Base-by-base conservation (phyloP, 2,888 invertebrate genomes). In the Hydraecia micacea region DNA sequence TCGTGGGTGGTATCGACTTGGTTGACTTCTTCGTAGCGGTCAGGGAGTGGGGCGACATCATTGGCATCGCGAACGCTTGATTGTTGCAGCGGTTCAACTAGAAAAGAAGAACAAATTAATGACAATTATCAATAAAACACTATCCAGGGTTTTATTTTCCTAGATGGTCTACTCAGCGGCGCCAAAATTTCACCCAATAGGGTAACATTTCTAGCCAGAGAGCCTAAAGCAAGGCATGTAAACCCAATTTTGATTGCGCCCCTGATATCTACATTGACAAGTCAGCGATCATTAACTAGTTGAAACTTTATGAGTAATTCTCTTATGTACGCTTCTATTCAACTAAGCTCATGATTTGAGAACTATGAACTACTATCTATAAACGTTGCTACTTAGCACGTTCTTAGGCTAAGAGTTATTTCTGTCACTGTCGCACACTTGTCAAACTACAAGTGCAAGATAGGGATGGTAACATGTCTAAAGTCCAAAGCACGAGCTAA, bases 21-120 rank as follows among this genome's bases (percentile, higher is more conserved):
- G 86, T 79, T 0, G 93, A 86, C 65, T 84, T 84, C n/a, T n/a
- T n/a, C n/a, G n/a, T n/a, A n/a, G 81, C 58, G 3, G 75, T 90
- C 65, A 68, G 87, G 49, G 66, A 85, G 79, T 66, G 89, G 36
- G 92, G 91, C 2, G 91, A 86, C 25, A 92, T 85, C 18, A 91
- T 74, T 0, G 96, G 96, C 91, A 95, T 89, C 18, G 94, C 91
- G 55, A 94, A 94, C 0, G 95, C 92, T 89, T 96, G 95, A 81
- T 94, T 95, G 84, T 97, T 97, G 90, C 97, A 97, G 25, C 95
- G 94, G 81, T 95, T 95, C 36, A 93, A 77, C 96, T 96, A 92
- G 1, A 92, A 94, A 77, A 62, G 32, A 21, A 70, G 0, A 52
- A 21, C 15, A 36, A 13, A 42, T 60, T 65, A 75, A 66, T 60